phyloP scores from a whole-genome alignment of 1,140 invertebrate genomes.

The Pantala flavescens region DNA sequence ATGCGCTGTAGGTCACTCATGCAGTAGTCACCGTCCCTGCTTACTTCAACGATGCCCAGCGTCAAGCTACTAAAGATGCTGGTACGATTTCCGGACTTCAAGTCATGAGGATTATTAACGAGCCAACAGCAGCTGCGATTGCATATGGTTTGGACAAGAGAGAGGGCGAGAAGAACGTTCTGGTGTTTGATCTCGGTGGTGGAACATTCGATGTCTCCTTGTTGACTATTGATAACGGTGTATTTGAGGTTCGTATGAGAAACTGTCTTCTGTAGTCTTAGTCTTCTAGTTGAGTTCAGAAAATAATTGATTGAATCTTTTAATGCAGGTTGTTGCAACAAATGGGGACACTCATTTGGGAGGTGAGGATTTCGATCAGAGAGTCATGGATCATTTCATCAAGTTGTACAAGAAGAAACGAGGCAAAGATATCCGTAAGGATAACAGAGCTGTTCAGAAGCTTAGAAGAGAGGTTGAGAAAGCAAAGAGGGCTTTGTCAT shows the following conservation, averaged over 20 bases:
- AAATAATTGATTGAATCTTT: conserved; percentile 34
- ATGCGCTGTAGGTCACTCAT: conserved; percentile 72
- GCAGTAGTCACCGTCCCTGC: conserved; percentile 98
- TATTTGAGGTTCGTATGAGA: conserved; percentile 50
- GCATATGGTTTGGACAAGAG: conserved; percentile 99
- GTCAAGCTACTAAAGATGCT: conserved; percentile 92
- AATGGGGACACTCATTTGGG: conserved; percentile 98
- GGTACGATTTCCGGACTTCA: conserved; percentile 83
- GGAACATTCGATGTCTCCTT: conserved; percentile 99
- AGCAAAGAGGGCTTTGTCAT: conserved; percentile 90
- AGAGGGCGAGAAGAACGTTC: conserved; percentile 96
- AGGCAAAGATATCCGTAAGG: conserved; percentile 93
- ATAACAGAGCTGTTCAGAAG: conserved; percentile 92
- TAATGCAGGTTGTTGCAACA: conserved; percentile 82
- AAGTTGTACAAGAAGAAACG: conserved; percentile 99
- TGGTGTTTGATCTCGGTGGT: conserved; percentile 98
- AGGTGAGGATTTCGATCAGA: conserved; percentile 97
- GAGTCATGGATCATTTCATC: conserved; percentile 98
- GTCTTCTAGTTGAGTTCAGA: neutral
- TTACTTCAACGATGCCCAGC: conserved; percentile 97
- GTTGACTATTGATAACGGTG: conserved; percentile 97
- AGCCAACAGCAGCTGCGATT: conserved; percentile 99
- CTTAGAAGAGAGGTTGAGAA: conserved; percentile 95
- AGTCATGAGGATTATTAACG: conserved; percentile 99
- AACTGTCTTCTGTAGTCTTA: neutral